phyloP scores from a whole-genome alignment of 35 echinoderm and acorn worm genomes.

The Acanthaster planci region DNA sequence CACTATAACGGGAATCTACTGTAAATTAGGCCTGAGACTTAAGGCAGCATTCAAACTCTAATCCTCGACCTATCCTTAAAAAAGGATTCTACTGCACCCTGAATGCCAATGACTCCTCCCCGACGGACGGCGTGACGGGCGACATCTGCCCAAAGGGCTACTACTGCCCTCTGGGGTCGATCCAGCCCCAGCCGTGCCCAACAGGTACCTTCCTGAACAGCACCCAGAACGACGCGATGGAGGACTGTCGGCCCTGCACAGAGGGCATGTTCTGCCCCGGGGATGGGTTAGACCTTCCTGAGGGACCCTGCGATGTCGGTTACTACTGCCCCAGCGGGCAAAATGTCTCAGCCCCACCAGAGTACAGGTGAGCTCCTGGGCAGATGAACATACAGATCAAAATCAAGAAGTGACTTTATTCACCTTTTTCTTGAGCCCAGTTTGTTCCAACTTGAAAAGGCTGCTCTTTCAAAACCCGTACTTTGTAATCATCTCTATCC shows the following conservation, averaged over 20 bases:
- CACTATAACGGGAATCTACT: not conserved
- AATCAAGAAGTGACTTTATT: no score
- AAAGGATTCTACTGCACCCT: constrained; percentile 86
- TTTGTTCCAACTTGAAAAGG: no score
- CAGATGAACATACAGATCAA: no score
- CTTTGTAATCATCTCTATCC: not conserved
- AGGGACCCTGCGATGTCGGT: constrained; percentile 73
- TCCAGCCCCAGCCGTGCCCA: constrained; percentile 59
- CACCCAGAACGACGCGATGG: constrained; percentile 65
- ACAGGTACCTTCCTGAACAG: constrained; percentile 83
- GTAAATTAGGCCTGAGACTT: no score
- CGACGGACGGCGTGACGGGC: constrained; percentile 75
- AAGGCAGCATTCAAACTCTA: not conserved
- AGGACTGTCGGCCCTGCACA: constrained; percentile 79
- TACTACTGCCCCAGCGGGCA: constrained; percentile 93
- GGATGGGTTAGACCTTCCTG: constrained; percentile 59
- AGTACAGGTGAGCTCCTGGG: constrained; percentile 51
- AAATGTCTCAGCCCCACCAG: constrained; percentile 78
- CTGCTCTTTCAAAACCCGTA: not conserved
- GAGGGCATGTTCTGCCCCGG: constrained; percentile 84
- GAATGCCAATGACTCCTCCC: constrained; percentile 53
- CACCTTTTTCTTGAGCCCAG: not conserved
- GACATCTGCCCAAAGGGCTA: constrained; percentile 84
- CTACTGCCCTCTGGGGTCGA: constrained; percentile 82
- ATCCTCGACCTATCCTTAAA: not conserved